These are phyloP conservation scores for Parnassius orleans DNA, from an alignment of 2,888 invertebrate genomes.

Conservation along the genomic window DNA sequence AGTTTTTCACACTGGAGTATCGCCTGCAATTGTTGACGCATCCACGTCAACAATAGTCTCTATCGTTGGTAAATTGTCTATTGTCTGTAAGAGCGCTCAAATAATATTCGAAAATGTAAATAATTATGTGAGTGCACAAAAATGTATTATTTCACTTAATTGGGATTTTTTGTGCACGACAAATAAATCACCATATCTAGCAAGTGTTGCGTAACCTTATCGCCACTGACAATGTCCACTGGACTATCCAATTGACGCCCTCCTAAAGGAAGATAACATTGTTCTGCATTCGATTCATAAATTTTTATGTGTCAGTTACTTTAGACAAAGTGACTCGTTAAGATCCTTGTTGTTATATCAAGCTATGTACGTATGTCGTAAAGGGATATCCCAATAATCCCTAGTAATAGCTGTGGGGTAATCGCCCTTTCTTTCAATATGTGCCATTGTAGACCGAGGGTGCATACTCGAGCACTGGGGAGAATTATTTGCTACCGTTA, in stretches of 20 bases:
- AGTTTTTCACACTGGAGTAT: too few relatives aligned
- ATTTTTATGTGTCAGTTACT: conserved; percentile 31
- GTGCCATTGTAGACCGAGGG: conserved; percentile 50
- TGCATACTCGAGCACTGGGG: conserved; percentile 68
- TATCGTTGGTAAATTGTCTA: too few relatives aligned
- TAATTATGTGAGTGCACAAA: too few relatives aligned
- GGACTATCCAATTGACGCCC: background rate
- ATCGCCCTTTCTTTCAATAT: conserved; percentile 61
- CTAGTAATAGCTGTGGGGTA: conserved; percentile 60
- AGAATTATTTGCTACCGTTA: conserved; percentile 61
- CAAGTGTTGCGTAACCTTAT: conserved; percentile 3
- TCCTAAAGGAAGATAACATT: conserved; percentile 11
- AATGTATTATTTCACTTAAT: too few relatives aligned
- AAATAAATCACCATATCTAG: conserved; percentile 4
- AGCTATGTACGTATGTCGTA: conserved; percentile 44
- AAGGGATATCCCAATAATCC: conserved; percentile 73
- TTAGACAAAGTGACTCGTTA: conserved; percentile 51
- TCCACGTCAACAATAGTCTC: too few relatives aligned
- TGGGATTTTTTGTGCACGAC: too few relatives aligned
- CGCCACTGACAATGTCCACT: background rate
- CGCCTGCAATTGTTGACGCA: too few relatives aligned
- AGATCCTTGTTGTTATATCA: conserved; percentile 64
- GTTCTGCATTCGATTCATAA: conserved; percentile 29
- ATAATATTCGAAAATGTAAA: too few relatives aligned
- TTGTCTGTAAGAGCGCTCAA: too few relatives aligned